These are phyloP conservation scores for Macquaria australasica DNA, from an alignment of 2,113 vertebrate species.

Conservation along the genomic window DNA sequence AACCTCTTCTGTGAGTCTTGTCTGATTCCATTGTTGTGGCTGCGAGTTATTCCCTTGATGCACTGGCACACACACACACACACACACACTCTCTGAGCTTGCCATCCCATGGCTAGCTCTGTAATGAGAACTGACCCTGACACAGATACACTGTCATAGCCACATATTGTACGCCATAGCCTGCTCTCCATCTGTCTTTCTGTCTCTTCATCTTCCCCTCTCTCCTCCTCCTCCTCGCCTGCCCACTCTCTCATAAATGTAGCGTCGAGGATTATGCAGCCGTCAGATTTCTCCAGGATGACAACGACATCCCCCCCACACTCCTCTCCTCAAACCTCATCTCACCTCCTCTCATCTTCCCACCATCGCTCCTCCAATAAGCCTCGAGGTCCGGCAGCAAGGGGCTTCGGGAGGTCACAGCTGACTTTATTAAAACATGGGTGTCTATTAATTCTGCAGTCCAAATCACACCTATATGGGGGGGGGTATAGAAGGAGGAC, in stretches of 20 bases:
- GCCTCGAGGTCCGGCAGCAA: background rate
- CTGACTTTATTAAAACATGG: conserved; percentile 78
- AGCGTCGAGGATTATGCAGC: conserved; percentile 40
- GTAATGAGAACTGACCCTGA: conserved; percentile 70
- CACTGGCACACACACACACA: background rate
- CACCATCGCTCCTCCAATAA: conserved; percentile 50
- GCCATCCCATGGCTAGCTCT: conserved; percentile 1
- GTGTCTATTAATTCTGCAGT: conserved; percentile 68
- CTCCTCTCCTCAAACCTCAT: conserved; percentile 9
- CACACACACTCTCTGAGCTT: too few relatives aligned
- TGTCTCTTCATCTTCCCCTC: background rate
- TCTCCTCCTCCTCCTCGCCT: background rate
- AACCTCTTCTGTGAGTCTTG: conserved; percentile 6
- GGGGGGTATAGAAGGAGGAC: background rate
- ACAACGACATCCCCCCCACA: background rate
- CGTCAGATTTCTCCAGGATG: conserved; percentile 24
- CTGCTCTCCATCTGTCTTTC: conserved; percentile 20
- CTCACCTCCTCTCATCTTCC: conserved; percentile 39
- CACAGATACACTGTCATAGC: conserved; percentile 47
- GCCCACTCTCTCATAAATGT: conserved; percentile 29
- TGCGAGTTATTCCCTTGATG: conserved; percentile 23
- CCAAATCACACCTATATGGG: conserved; percentile 44
- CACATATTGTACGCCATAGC: conserved; percentile 23
- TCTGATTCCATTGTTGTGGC: conserved; percentile 39
- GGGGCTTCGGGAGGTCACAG: conserved; percentile 41